These are phyloP conservation scores for Dinomys branickii DNA, from an alignment of 2,113 vertebrate species.

Conservation along the genomic window DNA sequence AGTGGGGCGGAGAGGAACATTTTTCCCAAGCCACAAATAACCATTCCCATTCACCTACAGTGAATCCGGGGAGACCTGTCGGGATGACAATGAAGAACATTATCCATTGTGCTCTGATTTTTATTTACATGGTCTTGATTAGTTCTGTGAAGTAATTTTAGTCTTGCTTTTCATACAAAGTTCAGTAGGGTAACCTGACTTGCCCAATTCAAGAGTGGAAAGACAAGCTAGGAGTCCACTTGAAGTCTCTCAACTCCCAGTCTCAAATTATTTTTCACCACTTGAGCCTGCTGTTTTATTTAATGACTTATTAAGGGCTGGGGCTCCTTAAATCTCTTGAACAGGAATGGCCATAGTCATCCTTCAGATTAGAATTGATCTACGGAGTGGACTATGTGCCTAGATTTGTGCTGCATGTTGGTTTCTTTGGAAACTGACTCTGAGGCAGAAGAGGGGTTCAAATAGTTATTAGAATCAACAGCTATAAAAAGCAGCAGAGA, in stretches of 20 bases:
- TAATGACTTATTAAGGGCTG: not conserved
- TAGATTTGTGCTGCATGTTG: not conserved
- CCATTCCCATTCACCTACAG: not conserved
- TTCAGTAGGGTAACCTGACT: not conserved
- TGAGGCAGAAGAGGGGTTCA: not conserved
- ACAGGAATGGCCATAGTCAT: not conserved
- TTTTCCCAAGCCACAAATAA: not conserved
- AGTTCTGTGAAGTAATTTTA: not conserved
- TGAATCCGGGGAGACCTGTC: not conserved
- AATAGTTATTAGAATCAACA: not conserved
- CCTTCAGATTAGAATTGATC: not conserved
- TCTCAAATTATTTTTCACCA: rapidly evolving
- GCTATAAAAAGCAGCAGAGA: not conserved
- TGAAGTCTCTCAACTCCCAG: not conserved
- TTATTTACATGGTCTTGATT: not conserved
- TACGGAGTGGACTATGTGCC: not conserved
- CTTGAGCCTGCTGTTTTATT: not conserved
- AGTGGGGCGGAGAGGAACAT: not conserved
- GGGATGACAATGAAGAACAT: not conserved
- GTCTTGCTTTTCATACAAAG: not conserved
- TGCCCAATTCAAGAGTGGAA: not conserved
- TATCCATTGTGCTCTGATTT: not conserved
- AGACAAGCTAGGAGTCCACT: not conserved
- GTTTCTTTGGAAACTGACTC: not conserved
- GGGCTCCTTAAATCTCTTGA: not conserved